Percentiles rank a stretch among this genome's conserved stretches.
phyloP scores from a whole-genome alignment of 2,113 vertebrate species.

The Oplegnathus fasciatus region DNA sequence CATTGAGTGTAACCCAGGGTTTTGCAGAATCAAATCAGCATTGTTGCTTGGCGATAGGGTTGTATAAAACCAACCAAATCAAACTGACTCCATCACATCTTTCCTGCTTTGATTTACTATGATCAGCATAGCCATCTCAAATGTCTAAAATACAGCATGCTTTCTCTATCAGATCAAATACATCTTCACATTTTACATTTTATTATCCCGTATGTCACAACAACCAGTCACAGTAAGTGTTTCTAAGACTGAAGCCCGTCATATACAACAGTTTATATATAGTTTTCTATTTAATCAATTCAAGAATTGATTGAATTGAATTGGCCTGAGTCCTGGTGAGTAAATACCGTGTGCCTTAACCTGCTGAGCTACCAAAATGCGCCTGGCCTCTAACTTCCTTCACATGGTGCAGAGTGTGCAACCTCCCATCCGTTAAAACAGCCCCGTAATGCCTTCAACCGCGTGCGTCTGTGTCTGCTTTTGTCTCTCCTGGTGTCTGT shows the following conservation, averaged over 20 bases:
- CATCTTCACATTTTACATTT: not conserved
- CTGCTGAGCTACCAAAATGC: constrained; percentile 18
- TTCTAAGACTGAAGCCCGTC: not conserved
- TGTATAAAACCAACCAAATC: not conserved
- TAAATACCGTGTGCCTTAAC: constrained; percentile 24
- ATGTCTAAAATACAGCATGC: not conserved
- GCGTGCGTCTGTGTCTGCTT: constrained; percentile 57
- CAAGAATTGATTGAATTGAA: not conserved
- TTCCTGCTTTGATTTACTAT: not conserved
- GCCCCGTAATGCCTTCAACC: constrained; percentile 32
- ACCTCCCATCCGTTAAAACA: constrained; percentile 44
- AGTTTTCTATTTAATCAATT: not conserved
- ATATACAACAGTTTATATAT: not conserved
- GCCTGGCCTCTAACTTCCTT: constrained; percentile 28
- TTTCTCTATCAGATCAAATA: not conserved
- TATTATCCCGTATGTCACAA: not conserved
- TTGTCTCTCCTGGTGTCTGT: constrained; percentile 60
- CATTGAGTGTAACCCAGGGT: not conserved
- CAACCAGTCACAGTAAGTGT: not conserved
- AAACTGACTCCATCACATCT: not conserved
- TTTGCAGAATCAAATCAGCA: not conserved
- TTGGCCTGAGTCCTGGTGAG: not conserved
- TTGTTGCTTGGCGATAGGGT: not conserved
- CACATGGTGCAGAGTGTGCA: constrained; percentile 31
- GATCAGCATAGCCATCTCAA: not conserved